phyloP scores from a whole-genome alignment of 2,797 vertebrate species.

The Varecia variegata region DNA sequence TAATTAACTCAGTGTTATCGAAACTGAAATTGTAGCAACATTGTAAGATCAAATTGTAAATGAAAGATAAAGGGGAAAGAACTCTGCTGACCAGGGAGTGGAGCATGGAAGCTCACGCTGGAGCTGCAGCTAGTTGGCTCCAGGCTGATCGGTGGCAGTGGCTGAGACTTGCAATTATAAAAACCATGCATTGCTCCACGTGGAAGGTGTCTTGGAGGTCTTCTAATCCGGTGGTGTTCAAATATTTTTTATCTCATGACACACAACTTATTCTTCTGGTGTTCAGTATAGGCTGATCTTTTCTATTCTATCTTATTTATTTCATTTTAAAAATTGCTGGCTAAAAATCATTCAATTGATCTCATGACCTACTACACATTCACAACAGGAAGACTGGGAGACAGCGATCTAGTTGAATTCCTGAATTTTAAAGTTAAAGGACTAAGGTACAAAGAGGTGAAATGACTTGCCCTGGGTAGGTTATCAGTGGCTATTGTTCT shows the following conservation, averaged over 20 bases:
- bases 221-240: neutral
- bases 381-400: neutral
- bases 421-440: neutral
- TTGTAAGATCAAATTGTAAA: slow-evolving; percentile 66
- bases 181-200: neutral
- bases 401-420: neutral
- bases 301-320: neutral
- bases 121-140: neutral
- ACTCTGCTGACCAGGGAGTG: slow-evolving; percentile 72
- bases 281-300: neutral
- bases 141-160: neutral
- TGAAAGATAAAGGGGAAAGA: slow-evolving; percentile 72
- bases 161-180: neutral
- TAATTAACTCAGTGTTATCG: slow-evolving; percentile 84
- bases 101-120: neutral
- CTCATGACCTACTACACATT: neutral
- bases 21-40: slow-evolving; percentile 78
- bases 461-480: no score
- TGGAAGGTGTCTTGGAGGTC: neutral
- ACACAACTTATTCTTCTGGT: neutral
- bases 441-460: neutral
- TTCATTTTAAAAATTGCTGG: neutral
- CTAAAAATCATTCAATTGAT: neutral
- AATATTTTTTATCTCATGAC: neutral
- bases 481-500: neutral